Base-by-base conservation (phyloP, 2,797 vertebrate genomes). In the Orestias chungarensis region DNA sequence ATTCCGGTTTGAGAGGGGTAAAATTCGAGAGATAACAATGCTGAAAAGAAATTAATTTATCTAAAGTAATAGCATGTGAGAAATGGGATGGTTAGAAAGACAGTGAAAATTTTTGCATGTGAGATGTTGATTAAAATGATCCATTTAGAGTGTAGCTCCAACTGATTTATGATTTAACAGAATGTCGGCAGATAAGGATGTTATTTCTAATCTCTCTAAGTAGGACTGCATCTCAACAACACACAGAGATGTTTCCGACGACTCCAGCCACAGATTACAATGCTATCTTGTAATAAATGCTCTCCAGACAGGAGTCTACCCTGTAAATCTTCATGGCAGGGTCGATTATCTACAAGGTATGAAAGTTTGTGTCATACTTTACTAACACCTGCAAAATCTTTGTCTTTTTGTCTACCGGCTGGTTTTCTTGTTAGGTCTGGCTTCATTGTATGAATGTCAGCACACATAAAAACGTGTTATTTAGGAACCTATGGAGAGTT, bases 111-210 rank as follows among this genome's bases (percentile, higher is more conserved):
- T 20, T 62, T 61, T 61, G 33, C n/a, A 47, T 65, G 65, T 35
- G 55, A 73, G 50, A 1, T 47, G 54, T 49, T 73, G 75, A 85
- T 79, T 79, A 55, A 77, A 82, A 74, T 54, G 62, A 82, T 78
- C 35, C 59, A 81, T 2, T 71, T 35, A 25, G 67, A 73, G 62
- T 8, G 12, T 25, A 65, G 59, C 52, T 42, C 74, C 33, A 79
- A 76, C 72, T 78, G 77, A 86, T 47, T 83, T 79, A 68, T 65
- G 25, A 52, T 77, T 73, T 78, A 70, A 85, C 64, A 71, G 72
- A 79, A 49, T 31, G 66, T 65, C 69, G 59, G 77, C 55, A 62
- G 47, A 69, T 49, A 52, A 35, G 18, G 49, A 40, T 23, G 44
- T 31, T 46, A 4, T 35, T 47, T 6, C 20, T 15, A 66, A n/a